These are phyloP conservation scores for Lasiurus cinereus DNA, from an alignment of 2,113 vertebrate genomes.

Conservation along the genomic window DNA sequence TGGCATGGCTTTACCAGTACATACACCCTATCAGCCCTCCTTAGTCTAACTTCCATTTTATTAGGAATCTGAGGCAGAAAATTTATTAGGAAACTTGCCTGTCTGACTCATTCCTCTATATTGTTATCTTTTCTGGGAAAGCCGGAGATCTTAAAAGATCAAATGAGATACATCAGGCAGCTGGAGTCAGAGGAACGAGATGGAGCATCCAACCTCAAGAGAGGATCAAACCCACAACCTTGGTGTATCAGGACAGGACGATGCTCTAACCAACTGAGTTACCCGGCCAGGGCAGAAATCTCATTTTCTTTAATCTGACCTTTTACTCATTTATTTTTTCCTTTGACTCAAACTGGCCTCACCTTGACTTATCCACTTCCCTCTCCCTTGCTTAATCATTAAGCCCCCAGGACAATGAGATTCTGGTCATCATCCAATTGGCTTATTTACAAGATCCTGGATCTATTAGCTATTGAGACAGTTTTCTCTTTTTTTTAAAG, in stretches of 20 bases:
- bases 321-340: not conserved
- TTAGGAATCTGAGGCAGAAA: not conserved
- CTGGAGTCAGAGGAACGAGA: not conserved
- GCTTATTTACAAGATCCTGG: no score
- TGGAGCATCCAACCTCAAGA: not conserved
- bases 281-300: not conserved
- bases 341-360: not conserved
- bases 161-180: not conserved
- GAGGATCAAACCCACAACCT: not conserved
- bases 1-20: not conserved
- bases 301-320: not conserved
- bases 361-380: no score
- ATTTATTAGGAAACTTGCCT: not conserved
- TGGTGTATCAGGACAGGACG: not conserved
- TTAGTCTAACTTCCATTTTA: not conserved
- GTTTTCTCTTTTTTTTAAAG: not conserved
- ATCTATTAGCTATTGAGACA: no score
- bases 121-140: slow-evolving; percentile 21
- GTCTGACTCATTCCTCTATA: not conserved
- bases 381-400: no score
- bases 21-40: not conserved
- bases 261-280: not conserved
- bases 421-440: no score
- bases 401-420: no score
- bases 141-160: not conserved